Conservation (phyloP, 2,113 vertebrate genomes). For the Columba livia region DNA sequence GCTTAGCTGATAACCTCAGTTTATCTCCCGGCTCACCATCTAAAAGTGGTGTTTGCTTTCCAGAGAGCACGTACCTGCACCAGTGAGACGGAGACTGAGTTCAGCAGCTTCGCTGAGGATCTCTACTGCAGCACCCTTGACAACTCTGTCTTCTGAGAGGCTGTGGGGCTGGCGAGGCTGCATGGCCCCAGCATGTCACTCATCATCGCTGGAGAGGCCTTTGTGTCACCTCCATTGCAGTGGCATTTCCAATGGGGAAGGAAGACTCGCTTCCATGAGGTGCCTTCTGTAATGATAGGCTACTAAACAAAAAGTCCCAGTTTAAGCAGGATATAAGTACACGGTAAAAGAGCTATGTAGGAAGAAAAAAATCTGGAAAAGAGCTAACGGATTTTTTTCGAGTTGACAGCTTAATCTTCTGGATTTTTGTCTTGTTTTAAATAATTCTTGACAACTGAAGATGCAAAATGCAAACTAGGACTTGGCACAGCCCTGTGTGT, state of each 20-base stretch:
- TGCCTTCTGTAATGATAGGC: accelerated
- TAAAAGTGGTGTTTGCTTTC: not conserved
- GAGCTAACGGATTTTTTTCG: not conserved
- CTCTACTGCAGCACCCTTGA: not conserved
- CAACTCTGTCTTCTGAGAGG: not conserved
- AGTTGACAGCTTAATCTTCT: not conserved
- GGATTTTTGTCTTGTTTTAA: not conserved
- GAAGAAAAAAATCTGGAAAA: not conserved
- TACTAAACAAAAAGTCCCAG: not conserved
- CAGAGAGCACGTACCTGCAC: conserved; percentile 48
- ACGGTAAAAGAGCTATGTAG: accelerated
- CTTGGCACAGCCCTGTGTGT: not conserved
- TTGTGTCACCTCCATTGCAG: not conserved
- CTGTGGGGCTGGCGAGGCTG: not conserved
- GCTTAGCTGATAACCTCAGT: not conserved
- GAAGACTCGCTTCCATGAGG: not conserved
- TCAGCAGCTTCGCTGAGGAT: not conserved
- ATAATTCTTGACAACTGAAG: not conserved
- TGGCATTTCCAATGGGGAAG: accelerated
- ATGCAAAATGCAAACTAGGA: not conserved
- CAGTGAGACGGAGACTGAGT: not conserved
- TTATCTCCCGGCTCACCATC: not conserved
- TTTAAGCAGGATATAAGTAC: not conserved
- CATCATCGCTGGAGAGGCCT: accelerated
- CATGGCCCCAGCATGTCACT: accelerated